A percentile compares a stretch with the other conserved stretches of the same genome.
These are phyloP conservation scores for Apamea epomidion DNA, from an alignment of 2,888 invertebrate species.

Conservation along the genomic window DNA sequence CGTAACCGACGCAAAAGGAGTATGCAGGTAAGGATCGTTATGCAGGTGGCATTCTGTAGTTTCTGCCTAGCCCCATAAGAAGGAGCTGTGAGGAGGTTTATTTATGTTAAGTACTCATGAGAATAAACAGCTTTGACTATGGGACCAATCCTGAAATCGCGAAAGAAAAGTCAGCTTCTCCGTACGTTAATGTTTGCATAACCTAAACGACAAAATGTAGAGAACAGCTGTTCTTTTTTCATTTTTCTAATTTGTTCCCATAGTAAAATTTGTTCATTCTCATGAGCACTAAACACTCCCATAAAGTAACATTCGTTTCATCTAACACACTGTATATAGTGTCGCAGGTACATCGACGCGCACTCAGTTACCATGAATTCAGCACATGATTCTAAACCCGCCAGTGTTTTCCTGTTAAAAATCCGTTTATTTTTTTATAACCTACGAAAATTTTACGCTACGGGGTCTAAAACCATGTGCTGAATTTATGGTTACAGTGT, in stretches of 20 bases:
- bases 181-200: background rate
- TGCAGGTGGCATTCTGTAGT: background rate
- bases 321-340: background rate
- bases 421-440: background rate
- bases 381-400: background rate
- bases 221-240: background rate
- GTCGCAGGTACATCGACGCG: background rate
- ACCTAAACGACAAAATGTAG: background rate
- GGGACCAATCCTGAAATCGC: background rate
- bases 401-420: too few species aligned
- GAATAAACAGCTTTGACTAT: background rate
- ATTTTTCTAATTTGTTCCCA: background rate
- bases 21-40: background rate
- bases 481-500: background rate
- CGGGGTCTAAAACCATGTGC: background rate
- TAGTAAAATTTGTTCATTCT: background rate
- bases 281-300: too few species aligned
- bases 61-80: background rate
- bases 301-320: background rate
- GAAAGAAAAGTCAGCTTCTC: background rate
- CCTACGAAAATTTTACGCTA: background rate
- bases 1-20: background rate
- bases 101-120: background rate
- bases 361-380: background rate
- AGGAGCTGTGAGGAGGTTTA: background rate